Conservation (phyloP, 2,113 vertebrate genomes). For the Saguinus midas region DNA sequence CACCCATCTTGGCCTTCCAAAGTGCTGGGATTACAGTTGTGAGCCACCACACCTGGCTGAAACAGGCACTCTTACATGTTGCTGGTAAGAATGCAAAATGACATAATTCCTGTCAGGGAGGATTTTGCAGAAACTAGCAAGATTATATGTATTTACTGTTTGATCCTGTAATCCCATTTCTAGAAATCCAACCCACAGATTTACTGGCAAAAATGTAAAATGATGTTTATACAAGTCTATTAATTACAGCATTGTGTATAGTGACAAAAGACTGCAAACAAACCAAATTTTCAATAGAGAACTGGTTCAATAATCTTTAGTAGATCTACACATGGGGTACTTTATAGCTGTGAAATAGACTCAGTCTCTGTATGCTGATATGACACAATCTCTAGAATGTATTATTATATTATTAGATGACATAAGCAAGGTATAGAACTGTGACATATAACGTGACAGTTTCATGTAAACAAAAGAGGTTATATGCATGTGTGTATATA, state of each 20-base stretch:
- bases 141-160: neutral
- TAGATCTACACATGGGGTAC: neutral
- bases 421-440: neutral
- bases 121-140: neutral
- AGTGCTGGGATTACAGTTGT: too few species aligned
- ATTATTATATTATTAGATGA: neutral
- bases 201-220: neutral
- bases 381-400: neutral
- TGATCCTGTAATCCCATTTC: neutral
- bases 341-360: neutral
- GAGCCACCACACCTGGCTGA: too few species aligned
- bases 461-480: neutral
- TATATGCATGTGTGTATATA: neutral
- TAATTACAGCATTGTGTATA: neutral
- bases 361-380: neutral
- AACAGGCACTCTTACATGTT: neutral
- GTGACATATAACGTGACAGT: neutral
- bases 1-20: too few species aligned
- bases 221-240: neutral
- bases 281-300: neutral
- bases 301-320: neutral
- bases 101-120: neutral
- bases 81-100: neutral
- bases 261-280: neutral
- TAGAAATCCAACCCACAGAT: neutral